Conservation (phyloP, 1,140 invertebrate species). For the Zaprionus ghesquierei region DNA sequence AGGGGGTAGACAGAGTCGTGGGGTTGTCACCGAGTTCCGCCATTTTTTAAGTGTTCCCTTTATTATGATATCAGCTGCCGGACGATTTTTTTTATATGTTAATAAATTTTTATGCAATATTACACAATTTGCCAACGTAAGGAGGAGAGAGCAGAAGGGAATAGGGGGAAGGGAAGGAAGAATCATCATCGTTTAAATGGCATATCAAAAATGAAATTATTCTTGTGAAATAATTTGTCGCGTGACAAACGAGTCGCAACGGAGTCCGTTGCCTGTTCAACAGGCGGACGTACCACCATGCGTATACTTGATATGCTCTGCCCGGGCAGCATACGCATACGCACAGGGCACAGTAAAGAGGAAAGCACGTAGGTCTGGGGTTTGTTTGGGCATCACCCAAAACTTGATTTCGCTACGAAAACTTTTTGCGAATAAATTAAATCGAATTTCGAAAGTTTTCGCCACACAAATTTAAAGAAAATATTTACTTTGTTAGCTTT, state of each 20-base stretch:
- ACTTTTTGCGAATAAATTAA: slow-evolving; percentile 27
- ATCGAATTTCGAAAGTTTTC: slow-evolving; percentile 14
- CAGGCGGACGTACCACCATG: slow-evolving; percentile 46
- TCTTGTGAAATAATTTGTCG: slow-evolving; percentile 73
- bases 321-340: neutral
- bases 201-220: slow-evolving; percentile 78
- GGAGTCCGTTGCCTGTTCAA: slow-evolving; percentile 53
- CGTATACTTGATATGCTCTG: slow-evolving; percentile 50
- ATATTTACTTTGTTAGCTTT: neutral
- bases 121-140: slow-evolving; percentile 61
- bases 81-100: slow-evolving; percentile 72
- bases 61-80: slow-evolving; percentile 77
- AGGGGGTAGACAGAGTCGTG: neutral
- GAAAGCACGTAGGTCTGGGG: neutral
- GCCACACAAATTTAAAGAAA: slow-evolving; percentile 14
- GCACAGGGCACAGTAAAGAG: neutral
- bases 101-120: slow-evolving; percentile 79
- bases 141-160: neutral
- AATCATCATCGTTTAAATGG: slow-evolving; percentile 57
- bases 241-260: slow-evolving; percentile 53
- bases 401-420: neutral
- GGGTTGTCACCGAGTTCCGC: slow-evolving; percentile 31
- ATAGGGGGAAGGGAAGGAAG: neutral
- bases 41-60: slow-evolving; percentile 74
- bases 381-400: neutral